Base-by-base conservation (phyloP, 2,797 vertebrate genomes). In the Knipowitschia caucasica region DNA sequence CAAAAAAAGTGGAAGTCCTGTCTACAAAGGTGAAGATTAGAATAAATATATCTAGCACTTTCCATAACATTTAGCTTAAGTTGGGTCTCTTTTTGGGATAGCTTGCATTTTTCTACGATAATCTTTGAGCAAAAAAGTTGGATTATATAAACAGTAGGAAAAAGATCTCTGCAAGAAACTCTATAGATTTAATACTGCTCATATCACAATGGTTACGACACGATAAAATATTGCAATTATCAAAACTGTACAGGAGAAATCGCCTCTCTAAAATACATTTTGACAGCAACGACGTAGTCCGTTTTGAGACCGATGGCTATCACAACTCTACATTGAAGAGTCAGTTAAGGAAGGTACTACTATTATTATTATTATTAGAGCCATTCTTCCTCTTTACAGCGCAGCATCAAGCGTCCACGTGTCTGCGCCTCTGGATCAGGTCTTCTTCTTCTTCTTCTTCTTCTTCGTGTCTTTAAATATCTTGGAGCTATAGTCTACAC, bases 201-300 rank as follows among this genome's bases (percentile, higher is more conserved):
- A 93, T 88, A 91, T 93, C 91, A 97, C 94, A 92, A 94, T 92
- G 86, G 90, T 90, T 92, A 98, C 93, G 56, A 89, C 91, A 98
- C 95, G 88, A 92, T 92, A 93, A 97, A 95, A 93, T 93, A 98
- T 94, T 92, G 93, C 92, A 92, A 88, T 98, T 98, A 98, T 98
- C 94, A 97, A 98, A 81, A 93, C 94, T 89, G 91, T 98, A 97
- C 94, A 96, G 92, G 90, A 93, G 86, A 90, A 95, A 90, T 92
- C 96, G 78, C 90, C 84, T 73, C 92, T 95, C 93, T 93, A 97
- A 98, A 98, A 96, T 96, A 96, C 93, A 91, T 91, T 94, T 86
- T 42, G 39, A 39, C 36, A 39, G 36, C 18, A 18, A 12, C 1
- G 12, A 20, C 42, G 23, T 34, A 35, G n/a, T 64, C 24, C 60